phyloP scores from a whole-genome alignment of 2,113 vertebrate genomes.

The Lethenteron reissneri region DNA sequence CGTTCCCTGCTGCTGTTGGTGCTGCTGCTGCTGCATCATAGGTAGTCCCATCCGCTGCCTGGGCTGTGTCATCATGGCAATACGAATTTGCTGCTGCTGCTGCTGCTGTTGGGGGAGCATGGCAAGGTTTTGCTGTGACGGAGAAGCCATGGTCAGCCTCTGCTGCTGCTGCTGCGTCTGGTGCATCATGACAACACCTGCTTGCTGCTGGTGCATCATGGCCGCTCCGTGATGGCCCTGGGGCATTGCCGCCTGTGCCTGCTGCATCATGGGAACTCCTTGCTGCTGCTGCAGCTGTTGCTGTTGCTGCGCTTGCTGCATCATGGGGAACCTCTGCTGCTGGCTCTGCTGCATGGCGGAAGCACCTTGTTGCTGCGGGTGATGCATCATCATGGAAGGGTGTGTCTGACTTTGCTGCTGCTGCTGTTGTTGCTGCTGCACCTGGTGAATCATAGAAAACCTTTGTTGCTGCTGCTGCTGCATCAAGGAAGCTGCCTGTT shows the following conservation, averaged over 20 bases:
- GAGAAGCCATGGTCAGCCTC: background rate
- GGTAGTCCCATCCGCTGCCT: constrained; percentile 18
- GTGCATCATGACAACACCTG: constrained; percentile 7
- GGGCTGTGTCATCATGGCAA: background rate
- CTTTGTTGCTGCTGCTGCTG: constrained; percentile 8
- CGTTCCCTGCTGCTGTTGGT: constrained; percentile 23
- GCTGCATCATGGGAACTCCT: constrained; percentile 16
- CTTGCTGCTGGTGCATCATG: constrained; percentile 9
- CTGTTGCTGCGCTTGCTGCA: constrained; percentile 8
- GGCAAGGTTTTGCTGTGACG: constrained; percentile 7
- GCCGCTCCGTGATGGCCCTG: too few species aligned
- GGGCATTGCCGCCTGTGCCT: background rate
- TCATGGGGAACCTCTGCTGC: constrained; percentile 2
- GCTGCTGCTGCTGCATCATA: constrained; percentile 17
- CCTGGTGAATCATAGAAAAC: too few species aligned
- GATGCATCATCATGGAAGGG: constrained; percentile 5
- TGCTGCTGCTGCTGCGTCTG: constrained; percentile 5
- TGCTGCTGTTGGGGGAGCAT: background rate
- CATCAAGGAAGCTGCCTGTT: background rate
- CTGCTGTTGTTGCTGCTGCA: background rate
- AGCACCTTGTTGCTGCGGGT: constrained; percentile 2
- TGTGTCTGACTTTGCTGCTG: background rate
- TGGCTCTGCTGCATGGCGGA: constrained; percentile 5
- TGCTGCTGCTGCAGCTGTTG: constrained; percentile 9
- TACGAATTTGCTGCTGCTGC: constrained; percentile 7